Evolutionary conservation across 2,797 vertebrate species (phyloP).

Genomic region (Furcifer pardalis): DNA sequence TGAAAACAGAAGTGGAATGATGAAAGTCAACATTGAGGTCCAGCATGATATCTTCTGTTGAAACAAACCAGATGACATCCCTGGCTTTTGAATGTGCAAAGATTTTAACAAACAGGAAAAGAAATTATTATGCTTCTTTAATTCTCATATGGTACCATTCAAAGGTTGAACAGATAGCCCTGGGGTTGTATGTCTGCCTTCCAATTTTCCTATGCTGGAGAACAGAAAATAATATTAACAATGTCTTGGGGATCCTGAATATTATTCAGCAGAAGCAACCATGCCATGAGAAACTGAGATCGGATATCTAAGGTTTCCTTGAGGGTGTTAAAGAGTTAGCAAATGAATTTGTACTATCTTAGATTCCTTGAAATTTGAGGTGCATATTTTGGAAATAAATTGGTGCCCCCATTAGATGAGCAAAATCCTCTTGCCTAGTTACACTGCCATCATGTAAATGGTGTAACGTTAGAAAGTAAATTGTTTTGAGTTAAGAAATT

Average conservation of each 20-base stretch:
- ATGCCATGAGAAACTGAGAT: not conserved
- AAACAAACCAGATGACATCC: not conserved
- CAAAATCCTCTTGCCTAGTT: no score
- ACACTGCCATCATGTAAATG: no score
- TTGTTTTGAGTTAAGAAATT: no score
- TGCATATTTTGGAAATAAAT: not conserved
- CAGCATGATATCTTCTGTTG: not conserved
- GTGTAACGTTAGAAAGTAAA: no score
- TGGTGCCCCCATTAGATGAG: not conserved
- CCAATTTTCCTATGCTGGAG: not conserved
- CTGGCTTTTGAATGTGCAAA: not conserved
- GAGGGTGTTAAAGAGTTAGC: not conserved
- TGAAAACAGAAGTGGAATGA: not conserved
- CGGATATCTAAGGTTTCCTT: not conserved
- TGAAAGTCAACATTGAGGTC: not conserved
- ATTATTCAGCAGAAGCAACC: not conserved
- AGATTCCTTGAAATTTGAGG: not conserved
- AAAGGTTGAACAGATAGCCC: not conserved
- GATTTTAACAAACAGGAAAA: not conserved
- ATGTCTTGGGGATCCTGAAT: not conserved
- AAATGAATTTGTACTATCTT: not conserved
- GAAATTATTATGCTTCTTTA: not conserved
- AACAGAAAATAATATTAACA: not conserved
- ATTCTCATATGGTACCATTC: not conserved
- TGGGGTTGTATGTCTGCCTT: not conserved